Percentiles rank a stretch among this genome's conserved stretches.
phyloP scores from a whole-genome alignment of 1,140 invertebrate species.

The Listronotus oregonensis region DNA sequence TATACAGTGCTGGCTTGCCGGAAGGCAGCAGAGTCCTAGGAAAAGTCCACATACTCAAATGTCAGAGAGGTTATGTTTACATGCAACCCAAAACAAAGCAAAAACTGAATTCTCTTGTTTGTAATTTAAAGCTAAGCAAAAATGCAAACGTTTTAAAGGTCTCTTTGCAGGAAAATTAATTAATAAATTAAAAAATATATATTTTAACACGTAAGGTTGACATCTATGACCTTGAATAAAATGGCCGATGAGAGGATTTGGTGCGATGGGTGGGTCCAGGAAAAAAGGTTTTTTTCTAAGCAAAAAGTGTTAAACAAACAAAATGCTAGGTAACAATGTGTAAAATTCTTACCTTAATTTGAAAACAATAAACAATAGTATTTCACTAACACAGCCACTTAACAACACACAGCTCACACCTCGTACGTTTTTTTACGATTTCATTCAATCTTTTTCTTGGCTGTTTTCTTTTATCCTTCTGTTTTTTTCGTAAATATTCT shows the following conservation, averaged over 20 bases:
- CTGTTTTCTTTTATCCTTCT: conserved; percentile 25
- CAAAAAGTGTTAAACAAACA: conserved; percentile 9
- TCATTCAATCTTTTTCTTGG: conserved; percentile 32
- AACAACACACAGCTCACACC: conserved; percentile 31
- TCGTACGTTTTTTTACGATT: conserved; percentile 29
- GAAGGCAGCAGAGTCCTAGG: conserved; percentile 41
- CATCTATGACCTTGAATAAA: conserved; percentile 28
- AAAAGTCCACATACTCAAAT: conserved; percentile 44
- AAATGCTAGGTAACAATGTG: conserved; percentile 19
- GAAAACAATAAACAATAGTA: conserved; percentile 7
- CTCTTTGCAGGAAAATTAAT: background rate
- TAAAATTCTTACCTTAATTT: conserved; percentile 23
- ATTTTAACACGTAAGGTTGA: conserved; percentile 26
- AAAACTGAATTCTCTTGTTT: conserved; percentile 1
- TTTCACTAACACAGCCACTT: conserved; percentile 32
- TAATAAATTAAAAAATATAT: background rate
- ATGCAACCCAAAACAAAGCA: conserved; percentile 23
- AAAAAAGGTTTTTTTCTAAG: conserved; percentile 7
- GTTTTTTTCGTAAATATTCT: conserved; percentile 40
- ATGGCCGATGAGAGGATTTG: background rate
- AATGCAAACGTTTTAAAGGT: background rate
- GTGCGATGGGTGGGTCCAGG: conserved; percentile 6
- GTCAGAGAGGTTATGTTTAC: conserved; percentile 48
- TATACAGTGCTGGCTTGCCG: conserved; percentile 49
- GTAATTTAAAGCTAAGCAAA: conserved; percentile 8